phyloP scores from a whole-genome alignment of 1,140 invertebrate species.

The Bombyx mori region ASM3026992v2 NC_085109.1:7451501-7452000 shows the following conservation, averaged over 20 bases:
- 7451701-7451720: constrained; percentile 56
- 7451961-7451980: constrained; percentile 55
- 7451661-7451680: constrained; percentile 63
- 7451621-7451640: constrained; percentile 59
- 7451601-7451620: constrained; percentile 64
- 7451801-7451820: constrained; percentile 68
- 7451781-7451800: constrained; percentile 61
- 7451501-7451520: constrained; percentile 47
- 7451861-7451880: constrained; percentile 44
- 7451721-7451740: constrained; percentile 49
- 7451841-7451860: constrained; percentile 53
- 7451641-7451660: constrained; percentile 50
- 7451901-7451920: constrained; percentile 53
- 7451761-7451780: constrained; percentile 66
- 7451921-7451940: constrained; percentile 58
- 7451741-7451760: constrained; percentile 64
- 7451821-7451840: constrained; percentile 67
- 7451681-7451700: constrained; percentile 64
- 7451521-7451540: constrained; percentile 39
- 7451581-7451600: constrained; percentile 62
- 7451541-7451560: constrained; percentile 52
- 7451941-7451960: constrained; percentile 55
- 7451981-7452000: constrained; percentile 55
- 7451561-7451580: constrained; percentile 61
- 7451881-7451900: constrained; percentile 60